Conservation (phyloP, 2,113 vertebrate genomes). For the Lagopus leucura region DNA sequence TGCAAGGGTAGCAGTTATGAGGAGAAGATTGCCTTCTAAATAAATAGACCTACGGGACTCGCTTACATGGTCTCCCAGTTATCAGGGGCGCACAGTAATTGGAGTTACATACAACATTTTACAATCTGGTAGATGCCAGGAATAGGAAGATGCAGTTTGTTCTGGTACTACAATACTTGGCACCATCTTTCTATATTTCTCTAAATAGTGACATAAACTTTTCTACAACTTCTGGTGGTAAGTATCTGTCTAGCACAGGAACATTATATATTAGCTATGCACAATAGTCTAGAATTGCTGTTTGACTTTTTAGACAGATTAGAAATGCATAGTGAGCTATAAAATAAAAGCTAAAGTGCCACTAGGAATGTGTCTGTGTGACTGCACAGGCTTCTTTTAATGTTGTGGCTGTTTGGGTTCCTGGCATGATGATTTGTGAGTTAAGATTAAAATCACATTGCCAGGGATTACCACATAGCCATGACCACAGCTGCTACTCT, state of each 20-base stretch:
- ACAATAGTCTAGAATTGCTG: neutral
- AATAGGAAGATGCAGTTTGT: neutral
- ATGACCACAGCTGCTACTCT: slow-evolving; percentile 85
- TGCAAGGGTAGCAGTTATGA: neutral
- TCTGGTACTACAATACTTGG: neutral
- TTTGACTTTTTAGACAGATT: neutral
- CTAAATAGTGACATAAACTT: neutral
- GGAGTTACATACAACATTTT: neutral
- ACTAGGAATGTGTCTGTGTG: neutral
- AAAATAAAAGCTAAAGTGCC: neutral
- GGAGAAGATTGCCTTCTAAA: neutral
- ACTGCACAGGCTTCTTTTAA: slow-evolving; percentile 26
- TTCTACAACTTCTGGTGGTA: neutral
- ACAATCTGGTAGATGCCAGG: neutral
- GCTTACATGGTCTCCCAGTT: neutral
- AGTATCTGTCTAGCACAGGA: slow-evolving; percentile 22
- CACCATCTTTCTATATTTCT: neutral
- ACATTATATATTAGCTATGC: neutral
- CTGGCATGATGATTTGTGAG: slow-evolving; percentile 99
- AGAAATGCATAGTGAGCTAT: neutral
- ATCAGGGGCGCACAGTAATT: neutral
- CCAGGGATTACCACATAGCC: slow-evolving; percentile 99
- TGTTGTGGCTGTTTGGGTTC: slow-evolving; percentile 97
- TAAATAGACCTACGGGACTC: neutral
- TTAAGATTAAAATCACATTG: slow-evolving; percentile 99